Base-by-base conservation (phyloP, 2,113 vertebrate species). In the Cairina moschata region DNA sequence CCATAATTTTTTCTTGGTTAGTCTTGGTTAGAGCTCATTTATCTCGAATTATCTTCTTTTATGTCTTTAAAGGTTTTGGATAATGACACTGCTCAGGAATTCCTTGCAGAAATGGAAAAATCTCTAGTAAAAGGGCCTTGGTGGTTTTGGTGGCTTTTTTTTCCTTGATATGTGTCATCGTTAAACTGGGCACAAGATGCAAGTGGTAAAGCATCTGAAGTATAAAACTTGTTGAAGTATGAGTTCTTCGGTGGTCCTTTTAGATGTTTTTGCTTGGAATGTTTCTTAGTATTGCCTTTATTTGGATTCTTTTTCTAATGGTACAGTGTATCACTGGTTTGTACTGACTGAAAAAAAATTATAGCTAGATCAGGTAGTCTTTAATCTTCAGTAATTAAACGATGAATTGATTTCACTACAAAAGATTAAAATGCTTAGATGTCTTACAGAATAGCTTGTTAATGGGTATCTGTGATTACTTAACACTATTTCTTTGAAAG, bases 351-450 rank as follows among this genome's bases (percentile, higher is more conserved):
- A 69, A 72, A 68, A 36, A 54, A 40, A 86, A 54, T 6, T 60
- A 38, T 6, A 59, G 40, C 20, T 80, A 69, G 36, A 55, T 84
- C 48, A 91, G 34, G 23, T 31, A 50, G 40, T 31, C 82, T 90
- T 94, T 96, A 77, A 88, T 91, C n/a, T 88, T 77, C 28, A 32
- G 40, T 85, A 93, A 96, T 90, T 92, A 86, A 94, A 92, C 74
- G 85, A 83, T 90, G 5, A 85, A 73, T 74, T 54, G n/a, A 74
- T 90, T 91, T 80, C 65, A 71, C 50, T 71, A 85, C n/a, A 74
- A 71, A 91, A 96, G 54, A 83, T 71, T 60, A 75, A 75, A 56
- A 69, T 76, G 63, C 58, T 56, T 77, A 62, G 72, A 67, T 88
- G 38, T 81, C 71, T 90, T 50, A 26, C 72, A 82, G 58, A 91